Base-by-base conservation (phyloP, 2,888 invertebrate genomes). In the Melieria picta region DNA sequence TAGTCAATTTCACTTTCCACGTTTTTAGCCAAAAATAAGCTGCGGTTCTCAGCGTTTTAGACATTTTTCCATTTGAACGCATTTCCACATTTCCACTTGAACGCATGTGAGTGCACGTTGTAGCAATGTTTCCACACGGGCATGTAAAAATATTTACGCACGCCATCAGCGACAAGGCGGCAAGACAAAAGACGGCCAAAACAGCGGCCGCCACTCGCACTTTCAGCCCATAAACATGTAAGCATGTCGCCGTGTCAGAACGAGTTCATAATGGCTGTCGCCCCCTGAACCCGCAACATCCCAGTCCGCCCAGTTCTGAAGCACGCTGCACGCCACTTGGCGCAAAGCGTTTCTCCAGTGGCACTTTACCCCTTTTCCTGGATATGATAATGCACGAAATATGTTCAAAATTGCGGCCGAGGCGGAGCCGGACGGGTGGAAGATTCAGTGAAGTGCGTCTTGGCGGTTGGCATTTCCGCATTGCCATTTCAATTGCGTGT, bases 51-150 rank as follows among this genome's bases (percentile, higher is more conserved):
- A 30, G 30, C 2, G 30, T 30, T 30, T 30, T 30, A 30, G 30
- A 30, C 30, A 30, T 2, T 30, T 30, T 30, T 30, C 30, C 30
- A 30, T 30, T 30, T 3, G 30, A 30, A 30, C 30, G 30, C 30
- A 30, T 30, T 30, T 30, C 30, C 30, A 30, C 30, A 65, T 71
- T 74, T 61, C 64, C 69, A 62, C 50, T 57, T 42, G 73, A 79
- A 74, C 73, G 77, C 73, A 74, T 78, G 76, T 78, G 79, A 77
- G 77, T 77, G 77, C 71, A 77, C 60, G 77, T 76, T 72, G 55
- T 16, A 43, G 13, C 57, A 65, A 47, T 73, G 46, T 56, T 67
- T 47, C 68, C 50, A 72, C 43, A 70, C 63, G 7, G 58, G 62
- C 7, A 63, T 56, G 43, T 48, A 75, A 48, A 46, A 5, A 62